A percentile compares a stretch with the other conserved stretches of the same genome.
phyloP scores from a whole-genome alignment of 2,113 vertebrate species.

The Cottus gobio region DNA sequence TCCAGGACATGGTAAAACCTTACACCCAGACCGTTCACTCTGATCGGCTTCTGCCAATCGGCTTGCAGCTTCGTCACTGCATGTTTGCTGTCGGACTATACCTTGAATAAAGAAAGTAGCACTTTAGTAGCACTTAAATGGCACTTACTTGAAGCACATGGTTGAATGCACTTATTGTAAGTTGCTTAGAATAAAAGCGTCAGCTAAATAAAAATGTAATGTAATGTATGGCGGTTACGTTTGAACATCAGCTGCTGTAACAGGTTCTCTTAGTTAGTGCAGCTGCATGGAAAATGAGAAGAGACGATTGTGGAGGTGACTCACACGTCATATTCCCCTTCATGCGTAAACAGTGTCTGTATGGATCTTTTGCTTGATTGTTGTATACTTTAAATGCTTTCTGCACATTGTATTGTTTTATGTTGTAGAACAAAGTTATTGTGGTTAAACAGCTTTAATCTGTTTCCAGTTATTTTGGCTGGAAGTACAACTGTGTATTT shows the following conservation, averaged over 20 bases:
- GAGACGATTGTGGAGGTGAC: slow-evolving; percentile 26
- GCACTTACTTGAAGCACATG: too few relatives aligned
- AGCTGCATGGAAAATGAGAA: background rate
- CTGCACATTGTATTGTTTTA: slow-evolving; percentile 29
- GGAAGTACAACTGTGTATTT: too few relatives aligned
- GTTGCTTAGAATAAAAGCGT: too few relatives aligned
- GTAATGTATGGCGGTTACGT: background rate
- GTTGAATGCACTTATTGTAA: too few relatives aligned
- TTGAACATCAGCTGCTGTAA: background rate
- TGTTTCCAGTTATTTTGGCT: slow-evolving; percentile 26
- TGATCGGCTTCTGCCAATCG: too few relatives aligned
- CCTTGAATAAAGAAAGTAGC: too few relatives aligned
- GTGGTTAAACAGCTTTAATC: slow-evolving; percentile 20
- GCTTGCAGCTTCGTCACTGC: too few relatives aligned
- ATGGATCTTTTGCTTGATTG: background rate
- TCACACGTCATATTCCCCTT: slow-evolving; percentile 14
- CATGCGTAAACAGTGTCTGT: slow-evolving; percentile 12
- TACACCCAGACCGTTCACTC: too few relatives aligned
- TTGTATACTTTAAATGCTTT: slow-evolving; percentile 26
- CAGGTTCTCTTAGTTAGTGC: background rate
- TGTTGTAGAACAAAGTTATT: slow-evolving; percentile 8
- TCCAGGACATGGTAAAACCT: too few relatives aligned
- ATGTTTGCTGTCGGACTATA: too few relatives aligned
- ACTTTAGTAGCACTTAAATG: too few relatives aligned
- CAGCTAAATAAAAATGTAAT: too few relatives aligned